Evolutionary conservation across 1,140 invertebrate genomes (phyloP).

Genomic region (Myzus persicae): DNA sequence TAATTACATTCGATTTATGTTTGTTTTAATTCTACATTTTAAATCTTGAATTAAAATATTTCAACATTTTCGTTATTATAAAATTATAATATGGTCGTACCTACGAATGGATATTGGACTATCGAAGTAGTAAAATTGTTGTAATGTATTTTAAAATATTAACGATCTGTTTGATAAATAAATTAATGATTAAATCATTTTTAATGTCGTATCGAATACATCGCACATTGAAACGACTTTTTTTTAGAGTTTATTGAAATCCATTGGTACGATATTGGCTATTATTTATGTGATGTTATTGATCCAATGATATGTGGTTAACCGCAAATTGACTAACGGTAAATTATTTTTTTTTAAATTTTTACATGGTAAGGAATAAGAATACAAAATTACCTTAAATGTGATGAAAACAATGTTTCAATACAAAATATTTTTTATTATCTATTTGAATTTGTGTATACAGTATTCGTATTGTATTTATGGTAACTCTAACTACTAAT

Average conservation of each 20-base stretch:
- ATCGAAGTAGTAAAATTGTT: not conserved
- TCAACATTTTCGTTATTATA: not conserved
- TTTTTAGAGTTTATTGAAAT: not conserved
- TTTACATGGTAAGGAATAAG: not conserved
- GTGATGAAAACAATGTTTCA: not conserved
- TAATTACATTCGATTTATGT: not conserved
- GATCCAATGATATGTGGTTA: conserved; percentile 13
- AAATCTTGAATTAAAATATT: not conserved
- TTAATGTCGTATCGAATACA: not conserved
- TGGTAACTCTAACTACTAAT: not conserved
- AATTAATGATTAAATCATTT: not conserved
- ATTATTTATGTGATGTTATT: conserved; percentile 28
- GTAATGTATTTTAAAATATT: not conserved
- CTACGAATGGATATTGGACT: not conserved
- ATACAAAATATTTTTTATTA: not conserved
- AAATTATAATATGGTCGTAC: too few species aligned
- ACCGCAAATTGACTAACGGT: conserved; percentile 1
- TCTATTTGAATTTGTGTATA: not conserved
- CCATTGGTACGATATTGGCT: not conserved
- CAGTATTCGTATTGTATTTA: not conserved
- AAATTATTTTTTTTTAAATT: not conserved
- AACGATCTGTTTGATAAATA: not conserved
- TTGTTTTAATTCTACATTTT: not conserved
- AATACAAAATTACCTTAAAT: not conserved
- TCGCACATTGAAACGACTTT: not conserved